Conservation (phyloP, 2,797 vertebrate species). For the Pseudomugil tenellus region DNA sequence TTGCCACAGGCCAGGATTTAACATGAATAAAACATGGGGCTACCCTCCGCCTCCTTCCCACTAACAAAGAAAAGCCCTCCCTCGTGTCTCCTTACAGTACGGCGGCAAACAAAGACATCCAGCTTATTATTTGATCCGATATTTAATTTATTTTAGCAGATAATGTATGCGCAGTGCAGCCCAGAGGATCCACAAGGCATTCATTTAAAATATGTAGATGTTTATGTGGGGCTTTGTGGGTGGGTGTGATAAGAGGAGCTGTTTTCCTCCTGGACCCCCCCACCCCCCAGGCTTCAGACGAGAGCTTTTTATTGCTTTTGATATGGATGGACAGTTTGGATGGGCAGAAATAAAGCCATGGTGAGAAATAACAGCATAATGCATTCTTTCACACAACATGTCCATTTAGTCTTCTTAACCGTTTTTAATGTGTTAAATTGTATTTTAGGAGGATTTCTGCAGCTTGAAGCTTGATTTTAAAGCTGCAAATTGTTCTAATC, state of each 20-base stretch:
- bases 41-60: constrained; percentile 9
- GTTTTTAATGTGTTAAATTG: too few species aligned
- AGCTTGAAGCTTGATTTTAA: too few species aligned
- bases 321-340: constrained; percentile 9
- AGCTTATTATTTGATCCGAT: constrained; percentile 47
- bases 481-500: too few species aligned
- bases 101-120: constrained; percentile 37
- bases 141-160: constrained; percentile 49
- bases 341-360: constrained; percentile 9
- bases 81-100: constrained; percentile 33
- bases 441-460: too few species aligned
- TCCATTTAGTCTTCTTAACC: neutral
- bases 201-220: constrained; percentile 33
- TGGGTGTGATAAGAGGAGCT: constrained; percentile 42
- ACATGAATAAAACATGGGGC: constrained; percentile 77
- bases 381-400: neutral
- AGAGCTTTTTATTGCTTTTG: constrained; percentile 12
- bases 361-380: neutral
- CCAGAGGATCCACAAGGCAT: constrained; percentile 44
- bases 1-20: constrained; percentile 53
- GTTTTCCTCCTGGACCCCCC: neutral
- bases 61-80: constrained; percentile 42
- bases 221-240: constrained; percentile 47
- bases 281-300: neutral
- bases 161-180: constrained; percentile 18